phyloP scores from a whole-genome alignment of 2,888 invertebrate genomes.

The Theretra japonica region DNA sequence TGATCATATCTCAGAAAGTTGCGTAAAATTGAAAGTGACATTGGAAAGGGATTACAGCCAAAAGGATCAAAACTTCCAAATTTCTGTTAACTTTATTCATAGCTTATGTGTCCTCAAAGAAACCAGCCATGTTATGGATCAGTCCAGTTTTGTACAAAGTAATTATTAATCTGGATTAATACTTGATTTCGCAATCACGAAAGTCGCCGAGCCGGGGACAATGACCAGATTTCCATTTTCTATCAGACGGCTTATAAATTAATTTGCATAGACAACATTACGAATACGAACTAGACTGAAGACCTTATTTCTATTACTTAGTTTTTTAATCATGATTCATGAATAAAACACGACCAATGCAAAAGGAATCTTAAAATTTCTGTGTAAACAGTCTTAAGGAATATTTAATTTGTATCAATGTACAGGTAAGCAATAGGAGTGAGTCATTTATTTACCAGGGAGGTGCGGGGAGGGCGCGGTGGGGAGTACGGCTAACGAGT shows the following conservation, averaged over 20 bases:
- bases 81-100: conserved; percentile 61
- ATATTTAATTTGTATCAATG: conserved; percentile 45
- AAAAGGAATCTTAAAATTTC: not conserved
- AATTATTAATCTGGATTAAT: conserved; percentile 47
- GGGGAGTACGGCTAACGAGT: conserved; percentile 59
- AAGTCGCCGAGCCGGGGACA: conserved; percentile 30
- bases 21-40: conserved; percentile 57
- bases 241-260: not conserved
- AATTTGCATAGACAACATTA: not conserved
- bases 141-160: conserved; percentile 44
- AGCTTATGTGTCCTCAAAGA: conserved; percentile 56
- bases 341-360: not conserved
- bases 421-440: conserved; percentile 46
- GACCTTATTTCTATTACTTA: not conserved
- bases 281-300: not conserved
- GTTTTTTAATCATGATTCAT: not conserved
- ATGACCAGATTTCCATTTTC: not conserved
- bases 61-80: conserved; percentile 59
- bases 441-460: conserved; percentile 54
- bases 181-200: conserved; percentile 35
- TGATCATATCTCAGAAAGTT: conserved; percentile 51
- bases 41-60: conserved; percentile 57
- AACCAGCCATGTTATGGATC: conserved; percentile 38
- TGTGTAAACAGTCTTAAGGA: conserved; percentile 36
- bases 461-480: conserved; percentile 43